Percentiles rank a stretch among this genome's conserved stretches.
These are phyloP conservation scores for Oreochromis grahami DNA, from an alignment of 2,797 vertebrate genomes.

Conservation along the genomic window DNA sequence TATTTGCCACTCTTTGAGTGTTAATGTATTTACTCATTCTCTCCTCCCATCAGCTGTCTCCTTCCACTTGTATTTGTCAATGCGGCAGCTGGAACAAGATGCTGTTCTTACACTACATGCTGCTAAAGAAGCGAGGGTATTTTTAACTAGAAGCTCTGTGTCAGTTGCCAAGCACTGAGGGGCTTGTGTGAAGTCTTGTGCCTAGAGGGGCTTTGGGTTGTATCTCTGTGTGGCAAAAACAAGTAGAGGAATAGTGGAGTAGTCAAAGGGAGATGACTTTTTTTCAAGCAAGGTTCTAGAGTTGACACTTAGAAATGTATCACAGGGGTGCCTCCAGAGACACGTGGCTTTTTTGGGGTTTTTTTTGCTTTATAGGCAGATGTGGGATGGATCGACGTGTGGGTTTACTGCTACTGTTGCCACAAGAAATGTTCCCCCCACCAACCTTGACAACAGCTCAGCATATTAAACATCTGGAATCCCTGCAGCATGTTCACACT, in stretches of 20 bases:
- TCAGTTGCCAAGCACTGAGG: constrained; percentile 48
- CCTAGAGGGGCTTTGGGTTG: constrained; percentile 58
- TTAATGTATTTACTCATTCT: constrained; percentile 16
- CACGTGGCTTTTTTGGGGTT: constrained; percentile 55
- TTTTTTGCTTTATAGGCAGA: constrained; percentile 42
- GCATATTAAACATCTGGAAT: constrained; percentile 15
- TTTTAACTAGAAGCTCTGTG: constrained; percentile 45
- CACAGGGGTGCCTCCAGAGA: constrained; percentile 63
- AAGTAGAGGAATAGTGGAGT: constrained; percentile 41
- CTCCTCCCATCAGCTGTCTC: constrained; percentile 10
- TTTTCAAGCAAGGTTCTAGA: constrained; percentile 56
- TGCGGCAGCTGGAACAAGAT: constrained; percentile 39
- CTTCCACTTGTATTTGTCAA: constrained; percentile 2
- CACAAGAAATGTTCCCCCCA: background rate
- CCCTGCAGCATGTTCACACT: background rate
- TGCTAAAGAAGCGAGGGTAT: constrained; percentile 38
- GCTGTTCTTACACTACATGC: constrained; percentile 36
- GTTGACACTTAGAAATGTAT: constrained; percentile 67
- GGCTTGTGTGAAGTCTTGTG: constrained; percentile 67
- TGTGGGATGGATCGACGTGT: constrained; percentile 33
- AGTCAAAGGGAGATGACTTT: constrained; percentile 8
- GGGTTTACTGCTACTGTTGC: constrained; percentile 24
- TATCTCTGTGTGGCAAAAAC: constrained; percentile 50
- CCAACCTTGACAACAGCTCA: constrained; percentile 8
- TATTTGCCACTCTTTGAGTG: constrained; percentile 23